A percentile compares a stretch with the other conserved stretches of the same genome.
These are phyloP conservation scores for Phrynosoma blainvillii DNA, from an alignment of 2,113 vertebrate genomes.

Conservation along the genomic window DNA sequence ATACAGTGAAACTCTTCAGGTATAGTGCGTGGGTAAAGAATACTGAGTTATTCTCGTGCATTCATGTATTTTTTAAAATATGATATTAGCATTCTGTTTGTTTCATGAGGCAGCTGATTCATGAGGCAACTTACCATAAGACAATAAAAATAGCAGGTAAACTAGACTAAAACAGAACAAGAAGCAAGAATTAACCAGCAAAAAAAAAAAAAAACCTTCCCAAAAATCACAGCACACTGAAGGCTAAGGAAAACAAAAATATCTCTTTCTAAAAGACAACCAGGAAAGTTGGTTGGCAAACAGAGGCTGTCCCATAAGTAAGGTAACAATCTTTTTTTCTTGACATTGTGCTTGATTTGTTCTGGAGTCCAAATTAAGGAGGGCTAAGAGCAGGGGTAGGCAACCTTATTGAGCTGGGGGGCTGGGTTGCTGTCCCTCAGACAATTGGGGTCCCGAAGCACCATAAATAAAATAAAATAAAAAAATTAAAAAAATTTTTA, in stretches of 20 bases:
- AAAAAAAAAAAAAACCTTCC: background rate
- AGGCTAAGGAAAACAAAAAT: background rate
- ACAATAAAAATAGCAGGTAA: background rate
- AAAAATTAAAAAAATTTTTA: no score
- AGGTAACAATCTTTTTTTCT: no score
- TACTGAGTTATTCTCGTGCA: background rate
- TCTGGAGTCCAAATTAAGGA: no score
- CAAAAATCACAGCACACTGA: background rate
- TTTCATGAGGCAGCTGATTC: background rate
- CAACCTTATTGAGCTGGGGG: no score
- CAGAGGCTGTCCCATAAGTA: no score
- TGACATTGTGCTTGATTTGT: no score
- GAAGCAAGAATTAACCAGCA: background rate
- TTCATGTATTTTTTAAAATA: background rate
- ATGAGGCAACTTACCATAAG: background rate
- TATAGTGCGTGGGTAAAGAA: background rate
- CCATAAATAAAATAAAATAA: no score
- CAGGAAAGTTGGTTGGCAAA: no score
- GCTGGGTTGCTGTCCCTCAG: no score
- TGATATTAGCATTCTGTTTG: background rate
- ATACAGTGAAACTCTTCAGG: background rate
- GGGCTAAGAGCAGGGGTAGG: no score
- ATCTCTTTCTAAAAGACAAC: background rate
- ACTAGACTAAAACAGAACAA: background rate
- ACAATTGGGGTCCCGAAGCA: no score